Conservation (phyloP, 2,113 vertebrate genomes). For the Porphyrio hochstetteri region DNA sequence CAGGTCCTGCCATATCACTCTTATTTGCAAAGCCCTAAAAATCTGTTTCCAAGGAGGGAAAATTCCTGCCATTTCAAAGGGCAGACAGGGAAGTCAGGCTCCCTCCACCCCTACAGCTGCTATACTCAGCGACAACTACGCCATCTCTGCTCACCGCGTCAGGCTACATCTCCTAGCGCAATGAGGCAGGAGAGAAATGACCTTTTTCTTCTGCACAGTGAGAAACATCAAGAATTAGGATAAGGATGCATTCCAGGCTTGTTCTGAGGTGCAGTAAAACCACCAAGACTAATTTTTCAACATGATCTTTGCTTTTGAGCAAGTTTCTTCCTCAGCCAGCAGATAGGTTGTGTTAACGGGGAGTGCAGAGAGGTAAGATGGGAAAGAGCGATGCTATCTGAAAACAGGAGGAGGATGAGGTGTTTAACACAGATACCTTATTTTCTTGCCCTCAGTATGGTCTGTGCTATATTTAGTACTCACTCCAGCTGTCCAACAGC, state of each 20-base stretch:
- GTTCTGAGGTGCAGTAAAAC: neutral
- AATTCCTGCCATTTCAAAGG: neutral
- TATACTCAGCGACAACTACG: neutral
- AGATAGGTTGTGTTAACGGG: rapidly evolving
- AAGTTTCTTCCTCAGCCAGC: neutral
- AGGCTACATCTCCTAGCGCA: neutral
- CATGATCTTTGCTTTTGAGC: neutral
- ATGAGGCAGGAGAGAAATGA: neutral
- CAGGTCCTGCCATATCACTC: neutral
- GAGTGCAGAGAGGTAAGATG: neutral
- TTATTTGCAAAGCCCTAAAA: neutral
- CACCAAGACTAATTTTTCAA: neutral
- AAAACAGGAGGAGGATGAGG: neutral
- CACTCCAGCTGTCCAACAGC: neutral
- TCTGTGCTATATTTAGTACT: neutral
- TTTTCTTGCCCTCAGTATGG: neutral
- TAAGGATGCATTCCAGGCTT: neutral
- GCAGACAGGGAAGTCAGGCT: neutral
- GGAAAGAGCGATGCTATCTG: neutral
- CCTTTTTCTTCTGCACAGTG: neutral
- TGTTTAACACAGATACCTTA: neutral
- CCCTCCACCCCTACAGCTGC: neutral
- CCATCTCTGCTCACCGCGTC: neutral
- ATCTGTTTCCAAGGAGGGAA: neutral
- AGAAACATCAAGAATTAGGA: neutral